Percentiles rank a stretch among this genome's conserved stretches.
Evolutionary conservation across 2,113 vertebrate genomes (phyloP).

Genomic region (Entomyzon cyanotis): DNA sequence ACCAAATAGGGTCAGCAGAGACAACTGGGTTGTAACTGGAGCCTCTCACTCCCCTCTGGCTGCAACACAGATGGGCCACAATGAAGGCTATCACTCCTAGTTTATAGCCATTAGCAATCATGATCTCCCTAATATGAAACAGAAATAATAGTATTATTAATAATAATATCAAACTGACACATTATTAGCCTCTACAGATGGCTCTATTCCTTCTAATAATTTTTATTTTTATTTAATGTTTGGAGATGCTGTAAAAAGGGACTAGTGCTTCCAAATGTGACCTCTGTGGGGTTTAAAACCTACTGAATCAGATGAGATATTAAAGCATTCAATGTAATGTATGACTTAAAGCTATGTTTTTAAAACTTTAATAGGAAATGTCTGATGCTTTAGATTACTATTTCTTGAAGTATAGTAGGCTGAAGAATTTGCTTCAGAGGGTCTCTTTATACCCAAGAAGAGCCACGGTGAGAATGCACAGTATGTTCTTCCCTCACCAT

Average conservation of each 20-base stretch:
- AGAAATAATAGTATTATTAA: constrained; percentile 71
- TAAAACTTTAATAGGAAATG: constrained; percentile 77
- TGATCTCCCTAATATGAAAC: constrained; percentile 59
- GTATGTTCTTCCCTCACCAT: constrained; percentile 25
- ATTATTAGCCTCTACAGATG: constrained; percentile 63
- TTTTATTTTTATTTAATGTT: constrained; percentile 83
- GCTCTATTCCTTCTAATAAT: constrained; percentile 69
- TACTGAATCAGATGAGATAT: constrained; percentile 79
- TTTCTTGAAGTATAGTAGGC: constrained; percentile 67
- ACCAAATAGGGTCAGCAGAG: constrained; percentile 19
- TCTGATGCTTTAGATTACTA: constrained; percentile 70
- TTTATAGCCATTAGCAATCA: constrained; percentile 52
- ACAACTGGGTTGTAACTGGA: constrained; percentile 39
- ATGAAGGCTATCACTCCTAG: constrained; percentile 65
- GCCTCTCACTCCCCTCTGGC: not conserved
- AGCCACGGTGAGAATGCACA: constrained; percentile 31
- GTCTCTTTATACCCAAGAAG: constrained; percentile 66
- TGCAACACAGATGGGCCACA: constrained; percentile 50
- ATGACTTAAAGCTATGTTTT: constrained; percentile 79
- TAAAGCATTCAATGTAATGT: constrained; percentile 70
- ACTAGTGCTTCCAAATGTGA: constrained; percentile 77
- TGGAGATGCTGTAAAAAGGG: constrained; percentile 78
- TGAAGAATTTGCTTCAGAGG: constrained; percentile 72
- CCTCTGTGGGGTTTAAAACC: constrained; percentile 79
- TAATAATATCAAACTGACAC: constrained; percentile 65